Conservation (phyloP, 2,888 invertebrate genomes). For the Netelia fuscicornis region DNA sequence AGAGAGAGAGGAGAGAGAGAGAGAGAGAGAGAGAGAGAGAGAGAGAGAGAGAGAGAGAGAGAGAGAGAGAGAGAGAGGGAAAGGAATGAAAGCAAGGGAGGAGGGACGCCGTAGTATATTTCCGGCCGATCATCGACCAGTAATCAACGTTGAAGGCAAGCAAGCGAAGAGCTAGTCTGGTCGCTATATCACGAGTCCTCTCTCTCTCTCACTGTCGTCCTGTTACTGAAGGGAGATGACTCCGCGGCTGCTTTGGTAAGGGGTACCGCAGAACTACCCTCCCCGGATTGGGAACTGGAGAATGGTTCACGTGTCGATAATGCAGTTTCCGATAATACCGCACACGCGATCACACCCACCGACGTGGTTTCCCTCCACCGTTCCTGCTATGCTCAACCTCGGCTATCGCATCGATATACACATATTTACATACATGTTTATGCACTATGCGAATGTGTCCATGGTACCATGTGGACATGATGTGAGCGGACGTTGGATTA, state of each 20-base stretch:
- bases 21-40: neutral
- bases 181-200: neutral
- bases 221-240: conserved; percentile 12
- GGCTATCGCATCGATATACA: conserved; percentile 20
- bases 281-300: conserved; percentile 35
- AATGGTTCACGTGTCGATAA: conserved; percentile 74
- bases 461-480: neutral
- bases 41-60: neutral
- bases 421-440: neutral
- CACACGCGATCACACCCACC: conserved; percentile 74
- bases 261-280: conserved; percentile 31
- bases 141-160: conserved; percentile 47
- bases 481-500: neutral
- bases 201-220: conserved; percentile 13
- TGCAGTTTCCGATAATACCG: conserved; percentile 80
- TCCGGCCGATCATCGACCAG: conserved; percentile 66
- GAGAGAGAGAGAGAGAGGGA: neutral
- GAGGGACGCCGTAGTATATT: conserved; percentile 56
- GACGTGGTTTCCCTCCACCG: conserved; percentile 47
- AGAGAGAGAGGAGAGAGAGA: neutral
- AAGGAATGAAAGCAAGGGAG: conserved; percentile 2
- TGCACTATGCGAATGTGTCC: neutral
- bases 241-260: conserved; percentile 25
- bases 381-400: conserved; percentile 48
- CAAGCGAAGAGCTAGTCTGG: conserved; percentile 15